A percentile compares a stretch with the other conserved stretches of the same genome.
These are phyloP conservation scores for Hyaena hyaena DNA, from an alignment of 2,113 vertebrate genomes.

Conservation along the genomic window DNA sequence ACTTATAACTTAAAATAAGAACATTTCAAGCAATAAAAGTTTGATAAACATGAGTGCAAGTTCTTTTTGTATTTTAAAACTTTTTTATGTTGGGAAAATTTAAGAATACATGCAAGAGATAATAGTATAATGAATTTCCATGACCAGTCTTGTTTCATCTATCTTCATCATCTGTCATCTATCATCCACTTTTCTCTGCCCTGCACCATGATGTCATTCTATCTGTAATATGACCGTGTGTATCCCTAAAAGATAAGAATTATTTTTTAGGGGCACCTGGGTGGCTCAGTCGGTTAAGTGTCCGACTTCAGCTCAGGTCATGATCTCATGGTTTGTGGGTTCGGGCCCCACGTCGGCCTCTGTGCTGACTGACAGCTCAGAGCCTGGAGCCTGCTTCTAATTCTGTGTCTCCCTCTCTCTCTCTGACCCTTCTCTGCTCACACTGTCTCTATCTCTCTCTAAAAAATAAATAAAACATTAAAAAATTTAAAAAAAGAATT, in stretches of 20 bases:
- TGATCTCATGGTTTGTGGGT: no score
- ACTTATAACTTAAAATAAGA: slow-evolving; percentile 1
- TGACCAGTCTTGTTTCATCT: slow-evolving; percentile 3
- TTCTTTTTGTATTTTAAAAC: slow-evolving; percentile 20
- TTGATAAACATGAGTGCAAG: background rate
- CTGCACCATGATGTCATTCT: background rate
- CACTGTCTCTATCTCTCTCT: no score
- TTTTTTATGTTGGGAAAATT: slow-evolving; percentile 33
- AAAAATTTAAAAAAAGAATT: background rate
- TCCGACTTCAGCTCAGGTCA: no score
- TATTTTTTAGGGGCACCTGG: background rate
- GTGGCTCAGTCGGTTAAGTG: no score
- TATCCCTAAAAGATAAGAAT: background rate
- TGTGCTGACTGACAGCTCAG: no score
- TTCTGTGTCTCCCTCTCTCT: no score
- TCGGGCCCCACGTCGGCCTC: no score
- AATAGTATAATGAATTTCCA: background rate
- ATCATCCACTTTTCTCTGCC: background rate
- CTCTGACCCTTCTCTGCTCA: no score
- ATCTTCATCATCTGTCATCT: no score
- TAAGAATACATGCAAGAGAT: background rate
- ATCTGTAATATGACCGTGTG: background rate
- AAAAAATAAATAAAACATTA: no score
- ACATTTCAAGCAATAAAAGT: background rate
- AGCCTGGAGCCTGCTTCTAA: no score